Conservation (phyloP, 2,113 vertebrate genomes). For the Callorhinus ursinus region DNA sequence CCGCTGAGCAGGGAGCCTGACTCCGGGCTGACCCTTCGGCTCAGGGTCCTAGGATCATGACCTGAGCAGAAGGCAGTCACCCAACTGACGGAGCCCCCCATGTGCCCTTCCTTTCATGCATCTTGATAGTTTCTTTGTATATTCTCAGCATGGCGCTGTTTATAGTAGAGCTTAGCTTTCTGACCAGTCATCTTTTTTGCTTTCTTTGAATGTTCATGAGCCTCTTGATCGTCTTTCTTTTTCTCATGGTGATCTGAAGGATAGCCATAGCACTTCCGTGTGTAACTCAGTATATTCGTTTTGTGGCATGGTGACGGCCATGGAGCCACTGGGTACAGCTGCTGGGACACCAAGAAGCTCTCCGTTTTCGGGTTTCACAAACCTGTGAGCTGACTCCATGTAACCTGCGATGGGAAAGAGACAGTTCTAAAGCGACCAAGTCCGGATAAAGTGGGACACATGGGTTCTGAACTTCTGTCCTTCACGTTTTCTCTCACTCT, state of each 20-base stretch:
- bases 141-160: neutral
- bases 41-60: too few species aligned
- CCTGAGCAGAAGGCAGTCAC: too few species aligned
- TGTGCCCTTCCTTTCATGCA: neutral
- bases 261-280: neutral
- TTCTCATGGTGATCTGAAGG: neutral
- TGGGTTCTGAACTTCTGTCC: neutral
- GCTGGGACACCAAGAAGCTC: neutral
- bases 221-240: neutral
- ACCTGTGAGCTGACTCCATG: neutral
- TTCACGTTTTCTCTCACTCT: neutral
- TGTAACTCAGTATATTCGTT: too few species aligned
- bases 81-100: too few species aligned
- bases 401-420: neutral
- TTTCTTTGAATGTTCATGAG: neutral
- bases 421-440: neutral
- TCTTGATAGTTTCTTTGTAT: neutral
- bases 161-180: neutral
- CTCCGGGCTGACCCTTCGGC: too few species aligned
- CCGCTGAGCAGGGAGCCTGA: too few species aligned
- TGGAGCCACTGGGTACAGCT: neutral
- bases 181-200: too few species aligned
- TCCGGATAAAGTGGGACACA: neutral
- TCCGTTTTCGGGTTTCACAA: neutral
- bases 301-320: neutral